Conservation (phyloP, 1,140 invertebrate species). For the Temnothorax curvispinosus region DNA sequence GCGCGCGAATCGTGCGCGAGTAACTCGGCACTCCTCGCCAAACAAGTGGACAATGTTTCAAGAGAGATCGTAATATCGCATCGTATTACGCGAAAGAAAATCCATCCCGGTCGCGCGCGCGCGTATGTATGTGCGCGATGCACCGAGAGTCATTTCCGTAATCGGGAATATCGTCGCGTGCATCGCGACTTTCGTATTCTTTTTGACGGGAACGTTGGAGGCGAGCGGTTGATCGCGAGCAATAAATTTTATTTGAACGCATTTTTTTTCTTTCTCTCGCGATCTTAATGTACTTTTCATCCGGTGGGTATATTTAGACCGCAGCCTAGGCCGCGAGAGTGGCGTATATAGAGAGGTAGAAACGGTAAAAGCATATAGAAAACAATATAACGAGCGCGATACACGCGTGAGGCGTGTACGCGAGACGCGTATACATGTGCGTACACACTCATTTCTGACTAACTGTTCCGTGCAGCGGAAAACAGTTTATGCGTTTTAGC, state of each 20-base stretch:
- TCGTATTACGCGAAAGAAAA: constrained; percentile 44
- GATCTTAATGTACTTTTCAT: constrained; percentile 24
- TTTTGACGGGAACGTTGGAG: neutral
- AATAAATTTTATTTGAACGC: neutral
- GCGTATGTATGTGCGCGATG: neutral
- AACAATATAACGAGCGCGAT: constrained; percentile 39
- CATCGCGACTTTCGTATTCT: neutral
- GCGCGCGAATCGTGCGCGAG: constrained; percentile 17
- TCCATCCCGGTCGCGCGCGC: neutral
- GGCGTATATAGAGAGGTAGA: neutral
- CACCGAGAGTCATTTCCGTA: constrained; percentile 36
- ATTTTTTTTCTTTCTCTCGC: neutral
- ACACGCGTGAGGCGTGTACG: neutral
- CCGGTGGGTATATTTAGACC: constrained; percentile 24
- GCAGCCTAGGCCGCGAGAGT: neutral
- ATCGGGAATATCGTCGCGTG: neutral
- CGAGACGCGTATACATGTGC: neutral
- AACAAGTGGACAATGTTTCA: constrained; percentile 48
- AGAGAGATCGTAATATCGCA: constrained; percentile 36
- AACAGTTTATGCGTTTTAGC: constrained; percentile 63
- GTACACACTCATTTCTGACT: constrained; percentile 27
- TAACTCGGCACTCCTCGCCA: constrained; percentile 1
- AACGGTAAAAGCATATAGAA: constrained; percentile 31
- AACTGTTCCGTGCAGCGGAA: constrained; percentile 26
- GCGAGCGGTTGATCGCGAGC: neutral